Percentiles rank a stretch among this genome's conserved stretches.
Evolutionary conservation across 2,797 vertebrate species (phyloP).

Genomic region (Hemitrygon akajei): DNA sequence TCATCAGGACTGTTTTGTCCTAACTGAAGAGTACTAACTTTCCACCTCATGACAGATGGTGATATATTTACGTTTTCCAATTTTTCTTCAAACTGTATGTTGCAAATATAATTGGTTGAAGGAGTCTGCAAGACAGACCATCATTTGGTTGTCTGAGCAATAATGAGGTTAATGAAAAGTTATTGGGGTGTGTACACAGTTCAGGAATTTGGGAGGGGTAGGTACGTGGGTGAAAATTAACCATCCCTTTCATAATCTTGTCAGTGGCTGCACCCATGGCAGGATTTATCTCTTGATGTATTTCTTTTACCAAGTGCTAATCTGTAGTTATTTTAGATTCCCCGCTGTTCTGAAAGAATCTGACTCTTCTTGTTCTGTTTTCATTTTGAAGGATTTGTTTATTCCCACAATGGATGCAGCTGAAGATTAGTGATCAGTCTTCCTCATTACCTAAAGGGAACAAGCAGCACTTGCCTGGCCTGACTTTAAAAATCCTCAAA

Average conservation of each 20-base stretch:
- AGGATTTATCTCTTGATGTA: background rate
- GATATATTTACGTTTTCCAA: background rate
- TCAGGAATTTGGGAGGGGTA: constrained; percentile 17
- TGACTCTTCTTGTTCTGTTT: background rate
- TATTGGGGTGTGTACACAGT: background rate
- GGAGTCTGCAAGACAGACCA: background rate
- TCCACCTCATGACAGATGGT: background rate
- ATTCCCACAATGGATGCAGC: background rate
- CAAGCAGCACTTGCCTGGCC: background rate
- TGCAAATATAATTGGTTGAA: background rate
- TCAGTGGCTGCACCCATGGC: background rate
- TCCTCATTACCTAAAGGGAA: background rate
- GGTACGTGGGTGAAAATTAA: background rate
- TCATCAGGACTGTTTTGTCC: too few species aligned
- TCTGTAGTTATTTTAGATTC: background rate
- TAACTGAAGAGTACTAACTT: background rate
- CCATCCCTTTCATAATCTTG: constrained; percentile 6
- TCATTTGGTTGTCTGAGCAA: constrained; percentile 31
- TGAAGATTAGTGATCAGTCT: background rate
- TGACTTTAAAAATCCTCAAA: background rate
- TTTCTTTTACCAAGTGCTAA: background rate
- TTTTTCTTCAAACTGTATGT: background rate
- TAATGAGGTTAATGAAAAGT: constrained; percentile 32
- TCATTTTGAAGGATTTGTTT: background rate
- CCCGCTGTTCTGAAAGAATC: background rate